Evolutionary conservation across 2,888 invertebrate genomes (phyloP), one percentile per base, ranked within the genome.

Genomic region (Melinaea marsaeus): DNA sequence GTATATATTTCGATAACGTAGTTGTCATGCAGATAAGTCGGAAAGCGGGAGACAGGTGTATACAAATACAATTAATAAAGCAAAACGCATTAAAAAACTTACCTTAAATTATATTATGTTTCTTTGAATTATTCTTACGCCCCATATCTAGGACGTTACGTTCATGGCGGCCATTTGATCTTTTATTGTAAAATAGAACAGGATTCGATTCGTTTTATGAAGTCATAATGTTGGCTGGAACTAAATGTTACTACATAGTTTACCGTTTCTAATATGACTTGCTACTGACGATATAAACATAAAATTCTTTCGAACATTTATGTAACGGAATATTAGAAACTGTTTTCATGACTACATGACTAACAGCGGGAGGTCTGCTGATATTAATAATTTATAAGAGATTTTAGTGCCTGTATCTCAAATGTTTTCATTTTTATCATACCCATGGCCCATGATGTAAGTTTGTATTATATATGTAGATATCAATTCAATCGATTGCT

Each of bases 191-290:
- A 60, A 68, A 71, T 85, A 82, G 87, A 76, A 79, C 85, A 88
- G 78, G 83, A 73, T 71, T 75, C 72, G 74, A 81, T 75, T 75
- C 73, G 72, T 86, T 87, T 84, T 85, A 88, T 86, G 78, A 84
- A 84, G 85, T 81, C 80, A 84, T 89, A 84, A 86, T 77, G 85
- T 85, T 73, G 69, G 73, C 77, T 73, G 85, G 82, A 86, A 87
- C 87, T 83, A 85, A 87, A 83, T 67, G 73, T 66, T 67, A 73
- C 67, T 70, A 71, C 69, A 74, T 77, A 75, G 73, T 79, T 79
- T 61, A 58, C 61, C 61, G 64, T 62, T 61, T 58, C 54, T 57
- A 55, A 59, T 47, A 60, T 58, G 46, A 58, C 13, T 48, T 55
- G 62, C 32, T 57, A 37, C 56, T 48, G 42, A 47, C 48, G 42